Percentiles rank a stretch among this genome's conserved stretches.
phyloP scores from a whole-genome alignment of 1,140 invertebrate species.

The Triops longicaudatus region DNA sequence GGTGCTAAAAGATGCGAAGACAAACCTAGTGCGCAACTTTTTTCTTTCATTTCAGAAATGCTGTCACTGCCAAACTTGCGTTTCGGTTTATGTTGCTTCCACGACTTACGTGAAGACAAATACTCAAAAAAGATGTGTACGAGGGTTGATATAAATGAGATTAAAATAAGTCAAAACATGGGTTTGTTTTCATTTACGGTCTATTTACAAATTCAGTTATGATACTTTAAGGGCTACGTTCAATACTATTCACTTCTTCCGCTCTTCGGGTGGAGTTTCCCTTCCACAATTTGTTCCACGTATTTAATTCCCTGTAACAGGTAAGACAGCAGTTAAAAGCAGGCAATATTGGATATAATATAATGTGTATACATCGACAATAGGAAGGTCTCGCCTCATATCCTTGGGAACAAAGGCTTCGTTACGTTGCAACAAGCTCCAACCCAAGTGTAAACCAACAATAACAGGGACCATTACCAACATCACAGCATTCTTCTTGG shows the following conservation, averaged over 20 bases:
- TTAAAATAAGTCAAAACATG: neutral
- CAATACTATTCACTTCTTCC: neutral
- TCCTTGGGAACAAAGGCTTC: neutral
- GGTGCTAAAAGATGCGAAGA: neutral
- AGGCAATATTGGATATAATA: neutral
- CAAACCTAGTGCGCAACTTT: neutral
- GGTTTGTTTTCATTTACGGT: neutral
- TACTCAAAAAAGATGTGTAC: conserved; percentile 15
- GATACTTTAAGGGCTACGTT: neutral
- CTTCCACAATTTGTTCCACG: neutral
- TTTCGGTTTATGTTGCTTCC: neutral
- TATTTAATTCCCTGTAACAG: neutral
- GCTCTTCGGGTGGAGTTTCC: neutral
- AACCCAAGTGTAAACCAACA: neutral
- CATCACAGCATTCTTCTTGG: neutral
- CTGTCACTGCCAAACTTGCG: conserved; percentile 14
- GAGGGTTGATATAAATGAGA: conserved; percentile 8
- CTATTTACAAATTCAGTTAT: neutral
- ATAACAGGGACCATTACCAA: neutral
- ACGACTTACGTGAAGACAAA: neutral
- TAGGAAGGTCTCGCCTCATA: neutral
- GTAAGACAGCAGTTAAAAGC: neutral
- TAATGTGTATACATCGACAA: neutral
- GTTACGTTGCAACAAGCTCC: neutral
- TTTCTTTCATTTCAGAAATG: neutral